Evolutionary conservation across 2,888 invertebrate species (phyloP), one percentile per base, ranked within the genome.

Genomic region (Iselma pallidipennis): DNA sequence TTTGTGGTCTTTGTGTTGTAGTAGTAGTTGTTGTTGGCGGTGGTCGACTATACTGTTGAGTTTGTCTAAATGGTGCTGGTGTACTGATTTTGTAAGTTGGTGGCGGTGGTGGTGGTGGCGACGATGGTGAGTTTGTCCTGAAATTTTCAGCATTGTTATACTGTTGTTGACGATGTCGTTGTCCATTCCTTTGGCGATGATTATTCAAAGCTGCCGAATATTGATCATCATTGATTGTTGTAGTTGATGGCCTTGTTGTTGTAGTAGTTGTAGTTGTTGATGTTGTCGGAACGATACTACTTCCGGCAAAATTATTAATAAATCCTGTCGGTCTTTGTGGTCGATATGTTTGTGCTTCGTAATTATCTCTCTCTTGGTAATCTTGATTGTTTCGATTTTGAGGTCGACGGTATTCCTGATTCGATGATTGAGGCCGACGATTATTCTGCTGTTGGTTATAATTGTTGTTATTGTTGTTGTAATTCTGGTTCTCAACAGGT

Each of bases 241-340:
- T 66, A 70, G 71, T 75, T 72, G 57, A 70, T 37, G 68, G 71
- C 29, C 29, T 29, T 29, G 29, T 4, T 61, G 71, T 64, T 71
- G 71, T 77, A 71, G 54, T 68, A 71, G 54, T 68, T 74, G 59
- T 78, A 74, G 83, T 81, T 48, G 80, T 80, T 55, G 82, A 75
- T 1, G 85, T 85, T 0, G 85, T 84, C 0, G 84, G 83, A 1
- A 79, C 71, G 56, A 82, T 83, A 66, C 80, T 82, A 58, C 82
- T 84, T 26, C 82, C 83, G 14, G 84, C 81, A 59, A 82, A 85
- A 66, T 81, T 82, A 66, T 82, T 85, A 12, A 77, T 60, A 63
- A 80, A 81, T 14, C 76, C 79, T 4, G 81, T 77, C 9, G 80
- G 76, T 59, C 77, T 73, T 4, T 77, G 77, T 16, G 82, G 78